Evolutionary conservation across 2,113 vertebrate genomes (phyloP).

Genomic region (Ahaetulla prasina): DNA sequence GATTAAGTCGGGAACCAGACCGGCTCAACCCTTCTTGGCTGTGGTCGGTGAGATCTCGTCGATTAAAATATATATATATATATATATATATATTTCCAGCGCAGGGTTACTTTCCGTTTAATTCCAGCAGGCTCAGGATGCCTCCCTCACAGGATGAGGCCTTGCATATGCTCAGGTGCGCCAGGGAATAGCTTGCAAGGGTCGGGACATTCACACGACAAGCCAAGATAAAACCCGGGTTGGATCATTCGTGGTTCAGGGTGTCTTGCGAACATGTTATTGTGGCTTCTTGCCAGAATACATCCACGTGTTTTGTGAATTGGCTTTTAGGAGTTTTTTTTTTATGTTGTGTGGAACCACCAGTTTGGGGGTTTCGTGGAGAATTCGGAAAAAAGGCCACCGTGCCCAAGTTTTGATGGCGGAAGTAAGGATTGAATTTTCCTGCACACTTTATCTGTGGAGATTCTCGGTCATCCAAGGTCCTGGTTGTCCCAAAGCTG

Average conservation of each 20-base stretch:
- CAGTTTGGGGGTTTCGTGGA: neutral
- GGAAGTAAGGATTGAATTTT: neutral
- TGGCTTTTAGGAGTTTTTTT: neutral
- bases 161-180: neutral
- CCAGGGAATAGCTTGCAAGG: neutral
- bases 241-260: neutral
- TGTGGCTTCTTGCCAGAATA: neutral
- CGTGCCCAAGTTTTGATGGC: fast-evolving
- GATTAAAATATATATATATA: no score
- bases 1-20: neutral
- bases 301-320: neutral
- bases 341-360: neutral
- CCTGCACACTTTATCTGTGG: neutral
- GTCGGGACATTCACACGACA: neutral
- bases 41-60: neutral
- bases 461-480: no score
- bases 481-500: no score
- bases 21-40: neutral
- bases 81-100: no score
- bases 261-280: neutral
- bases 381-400: neutral
- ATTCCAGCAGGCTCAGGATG: neutral
- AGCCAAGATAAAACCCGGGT: neutral
- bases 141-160: neutral
- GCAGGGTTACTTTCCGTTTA: neutral